Base-by-base conservation (phyloP, 2,113 vertebrate genomes). In the Gopherus evgoodei region DNA sequence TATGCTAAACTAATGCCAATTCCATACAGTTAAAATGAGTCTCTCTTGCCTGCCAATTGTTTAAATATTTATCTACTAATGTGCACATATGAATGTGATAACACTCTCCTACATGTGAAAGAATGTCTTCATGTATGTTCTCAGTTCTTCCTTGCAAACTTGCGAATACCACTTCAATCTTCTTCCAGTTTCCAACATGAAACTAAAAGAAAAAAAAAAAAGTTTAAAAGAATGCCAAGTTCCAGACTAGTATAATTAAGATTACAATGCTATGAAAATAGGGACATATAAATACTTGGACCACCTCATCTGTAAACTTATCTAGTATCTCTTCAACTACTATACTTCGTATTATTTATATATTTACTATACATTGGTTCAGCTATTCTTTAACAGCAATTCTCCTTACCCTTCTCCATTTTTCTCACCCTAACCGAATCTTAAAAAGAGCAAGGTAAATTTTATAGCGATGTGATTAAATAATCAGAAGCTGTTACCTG, bases 101-200 rank as follows among this genome's bases (percentile, higher is more conserved):
- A 87, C 84, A 86, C 27, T 88, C 52, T 88, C 47, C 62, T 85
- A 24, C 89, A 57, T 72, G 44, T 13, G 24, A 83, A 83, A 49
- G 16, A 72, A 42, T 75, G 75, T 94, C 96, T 91, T 93, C 83
- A 19, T 84, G 87, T 90, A 25, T 0, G 0, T 38, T 81, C n/a
- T 87, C 85, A 47, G 16, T 57, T 6, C 2, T 56, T 88, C 65
- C 87, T 89, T 59, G 86, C 91, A 38, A 81, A 88, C n/a, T 84
- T 81, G 72, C 52, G 93, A 44, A 90, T 38, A 91, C 38, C 59
- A 81, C 16, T 90, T 90, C 81, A 17, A 27, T 24, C 84, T 94
- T 72, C 72, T 91, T 95, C 89, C 91, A 88, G 90, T 94, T 94
- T 94, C 97, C 97, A 90, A 13, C 29, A 76, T 2, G 88, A 85